Evolutionary conservation across 2,888 invertebrate species (phyloP).

Genomic region (Sarcophaga caerulescens): DNA sequence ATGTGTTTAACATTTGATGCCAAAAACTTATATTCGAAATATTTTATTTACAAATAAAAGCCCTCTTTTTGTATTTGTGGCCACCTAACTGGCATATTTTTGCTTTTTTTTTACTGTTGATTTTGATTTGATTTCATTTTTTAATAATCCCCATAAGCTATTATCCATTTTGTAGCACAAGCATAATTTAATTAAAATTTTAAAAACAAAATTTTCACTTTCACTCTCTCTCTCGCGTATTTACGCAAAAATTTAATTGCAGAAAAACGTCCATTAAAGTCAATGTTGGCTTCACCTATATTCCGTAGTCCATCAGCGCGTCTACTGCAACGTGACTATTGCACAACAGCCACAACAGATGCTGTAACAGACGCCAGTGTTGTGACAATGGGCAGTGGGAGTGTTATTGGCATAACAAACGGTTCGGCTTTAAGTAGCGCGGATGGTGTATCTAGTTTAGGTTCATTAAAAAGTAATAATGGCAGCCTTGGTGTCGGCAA

Average conservation of each 20-base stretch:
- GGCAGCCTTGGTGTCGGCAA: constrained; percentile 77
- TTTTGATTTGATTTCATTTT: no score
- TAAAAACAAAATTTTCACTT: no score
- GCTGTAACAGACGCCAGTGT: constrained; percentile 70
- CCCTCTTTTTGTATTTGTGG: no score
- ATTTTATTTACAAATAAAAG: not conserved
- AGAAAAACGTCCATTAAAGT: constrained; percentile 81
- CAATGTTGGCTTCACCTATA: constrained; percentile 79
- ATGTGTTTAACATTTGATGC: not conserved
- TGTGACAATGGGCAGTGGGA: constrained; percentile 68
- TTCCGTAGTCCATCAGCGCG: constrained; percentile 81
- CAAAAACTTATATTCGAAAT: not conserved
- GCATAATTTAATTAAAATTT: no score
- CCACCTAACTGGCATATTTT: no score
- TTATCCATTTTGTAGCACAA: no score
- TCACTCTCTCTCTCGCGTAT: no score
- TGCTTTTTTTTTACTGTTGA: no score
- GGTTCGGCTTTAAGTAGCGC: constrained; percentile 70
- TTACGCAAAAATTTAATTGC: constrained; percentile 53
- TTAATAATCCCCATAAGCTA: no score
- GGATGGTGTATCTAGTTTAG: constrained; percentile 73
- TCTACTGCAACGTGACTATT: constrained; percentile 80
- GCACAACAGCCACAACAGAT: constrained; percentile 76
- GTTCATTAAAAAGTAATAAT: constrained; percentile 76
- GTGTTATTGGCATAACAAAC: constrained; percentile 72